Evolutionary conservation across 1,140 invertebrate genomes (phyloP).

Genomic region (Helicorthomorpha holstii): DNA sequence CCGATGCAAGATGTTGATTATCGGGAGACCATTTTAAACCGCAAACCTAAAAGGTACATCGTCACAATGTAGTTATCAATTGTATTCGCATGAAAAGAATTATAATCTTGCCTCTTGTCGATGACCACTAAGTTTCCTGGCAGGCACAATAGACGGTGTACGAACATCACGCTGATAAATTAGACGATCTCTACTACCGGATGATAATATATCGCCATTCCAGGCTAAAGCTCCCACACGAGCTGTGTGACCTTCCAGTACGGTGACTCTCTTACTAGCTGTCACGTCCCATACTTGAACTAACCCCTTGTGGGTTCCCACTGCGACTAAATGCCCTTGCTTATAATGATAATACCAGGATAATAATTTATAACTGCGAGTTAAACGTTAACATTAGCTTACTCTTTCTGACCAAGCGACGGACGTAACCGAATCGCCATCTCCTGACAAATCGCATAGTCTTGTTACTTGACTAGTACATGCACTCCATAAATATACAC

Average conservation of each 20-base stretch:
- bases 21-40: conserved; percentile 99
- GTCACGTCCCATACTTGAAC: conserved; percentile 96
- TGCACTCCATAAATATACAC: conserved; percentile 98
- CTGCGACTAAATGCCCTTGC: conserved; percentile 82
- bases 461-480: conserved; percentile 91
- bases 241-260: conserved; percentile 80
- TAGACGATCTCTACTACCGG: conserved; percentile 82
- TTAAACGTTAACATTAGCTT: conserved; percentile 11
- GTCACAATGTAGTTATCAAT: neutral
- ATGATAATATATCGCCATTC: conserved; percentile 94
- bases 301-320: conserved; percentile 91
- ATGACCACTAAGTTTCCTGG: conserved; percentile 71
- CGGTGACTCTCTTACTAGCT: conserved; percentile 80
- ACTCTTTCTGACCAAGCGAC: conserved; percentile 95
- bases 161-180: conserved; percentile 91
- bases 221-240: conserved; percentile 81
- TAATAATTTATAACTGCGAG: conserved; percentile 1
- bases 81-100: neutral
- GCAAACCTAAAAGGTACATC: conserved; percentile 44
- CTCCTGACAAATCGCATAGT: conserved; percentile 83
- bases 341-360: no score
- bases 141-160: conserved; percentile 55
- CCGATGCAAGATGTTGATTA: conserved; percentile 92
- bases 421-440: conserved; percentile 90
- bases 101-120: conserved; percentile 63